Evolutionary conservation across 2,888 invertebrate species (phyloP).

Genomic region (Smittia aterrima): DNA sequence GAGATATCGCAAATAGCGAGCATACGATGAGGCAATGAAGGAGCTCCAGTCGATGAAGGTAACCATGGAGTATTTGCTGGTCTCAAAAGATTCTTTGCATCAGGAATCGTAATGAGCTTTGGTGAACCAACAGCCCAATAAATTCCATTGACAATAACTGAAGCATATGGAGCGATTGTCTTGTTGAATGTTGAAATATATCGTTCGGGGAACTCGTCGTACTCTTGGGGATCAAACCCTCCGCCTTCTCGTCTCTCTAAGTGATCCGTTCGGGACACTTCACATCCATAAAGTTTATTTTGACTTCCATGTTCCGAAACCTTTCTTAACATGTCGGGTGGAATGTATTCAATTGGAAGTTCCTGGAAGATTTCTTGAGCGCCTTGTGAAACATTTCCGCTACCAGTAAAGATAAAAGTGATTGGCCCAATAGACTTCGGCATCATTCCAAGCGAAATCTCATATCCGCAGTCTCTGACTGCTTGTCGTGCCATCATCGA

Average conservation of each 20-base stretch:
- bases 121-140: constrained; percentile 99
- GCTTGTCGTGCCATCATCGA: constrained; percentile 97
- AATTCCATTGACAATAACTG: constrained; percentile 95
- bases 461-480: constrained; percentile 97
- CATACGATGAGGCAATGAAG: constrained; percentile 82
- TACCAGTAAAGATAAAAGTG: constrained; percentile 27
- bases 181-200: constrained; percentile 96
- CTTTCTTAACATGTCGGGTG: constrained; percentile 90
- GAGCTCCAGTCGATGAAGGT: constrained; percentile 82
- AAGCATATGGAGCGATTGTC: constrained; percentile 96
- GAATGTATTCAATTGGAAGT: constrained; percentile 95
- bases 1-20: constrained; percentile 97
- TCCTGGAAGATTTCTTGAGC: constrained; percentile 94
- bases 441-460: constrained; percentile 93
- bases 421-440: constrained; percentile 80
- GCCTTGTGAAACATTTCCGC: constrained; percentile 55
- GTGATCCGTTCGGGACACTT: constrained; percentile 91
- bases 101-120: constrained; percentile 93
- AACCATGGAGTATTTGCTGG: constrained; percentile 92
- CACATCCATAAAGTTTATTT: constrained; percentile 95
- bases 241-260: constrained; percentile 89
- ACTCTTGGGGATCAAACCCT: constrained; percentile 83
- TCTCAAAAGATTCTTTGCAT: constrained; percentile 89
- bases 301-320: constrained; percentile 97
- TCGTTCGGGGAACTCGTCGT: constrained; percentile 87